Conservation (phyloP, 1,140 invertebrate genomes). For the Streblospio benedicti region DNA sequence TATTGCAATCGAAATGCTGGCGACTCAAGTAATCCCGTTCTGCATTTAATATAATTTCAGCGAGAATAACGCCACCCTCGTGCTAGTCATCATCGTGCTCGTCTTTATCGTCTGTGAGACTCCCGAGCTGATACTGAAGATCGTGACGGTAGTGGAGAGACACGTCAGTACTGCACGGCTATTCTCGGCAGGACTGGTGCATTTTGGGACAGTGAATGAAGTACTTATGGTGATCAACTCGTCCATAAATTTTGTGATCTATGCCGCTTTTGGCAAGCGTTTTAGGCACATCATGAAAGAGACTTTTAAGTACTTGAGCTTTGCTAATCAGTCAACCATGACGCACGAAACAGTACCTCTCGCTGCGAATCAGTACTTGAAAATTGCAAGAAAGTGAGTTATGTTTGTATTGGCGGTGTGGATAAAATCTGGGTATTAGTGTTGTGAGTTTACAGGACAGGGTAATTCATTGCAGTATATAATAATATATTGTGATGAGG, state of each 20-base stretch:
- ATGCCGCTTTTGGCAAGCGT: slow-evolving; percentile 26
- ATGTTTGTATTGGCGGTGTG: no score
- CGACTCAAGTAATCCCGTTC: no score
- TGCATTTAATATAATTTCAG: no score
- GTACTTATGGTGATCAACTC: slow-evolving; percentile 13
- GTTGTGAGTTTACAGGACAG: no score
- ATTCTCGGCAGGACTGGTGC: background rate
- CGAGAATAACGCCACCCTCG: slow-evolving; percentile 11
- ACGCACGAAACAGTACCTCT: no score
- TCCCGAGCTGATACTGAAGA: slow-evolving; percentile 8
- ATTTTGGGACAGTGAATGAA: background rate
- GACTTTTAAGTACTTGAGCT: background rate
- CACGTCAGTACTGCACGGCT: background rate
- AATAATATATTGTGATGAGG: no score
- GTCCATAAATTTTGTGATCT: slow-evolving; percentile 29
- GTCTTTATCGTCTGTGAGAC: slow-evolving; percentile 15
- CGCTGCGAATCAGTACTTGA: no score
- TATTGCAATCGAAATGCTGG: no score
- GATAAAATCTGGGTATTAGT: no score
- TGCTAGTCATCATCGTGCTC: slow-evolving; percentile 11
- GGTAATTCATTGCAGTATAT: no score
- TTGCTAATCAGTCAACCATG: no score
- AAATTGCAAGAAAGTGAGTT: no score
- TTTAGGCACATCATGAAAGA: slow-evolving; percentile 20
- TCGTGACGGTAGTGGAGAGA: slow-evolving; percentile 3